Conservation (phyloP, 2,797 vertebrate genomes). For the Lerista edwardsae region DNA sequence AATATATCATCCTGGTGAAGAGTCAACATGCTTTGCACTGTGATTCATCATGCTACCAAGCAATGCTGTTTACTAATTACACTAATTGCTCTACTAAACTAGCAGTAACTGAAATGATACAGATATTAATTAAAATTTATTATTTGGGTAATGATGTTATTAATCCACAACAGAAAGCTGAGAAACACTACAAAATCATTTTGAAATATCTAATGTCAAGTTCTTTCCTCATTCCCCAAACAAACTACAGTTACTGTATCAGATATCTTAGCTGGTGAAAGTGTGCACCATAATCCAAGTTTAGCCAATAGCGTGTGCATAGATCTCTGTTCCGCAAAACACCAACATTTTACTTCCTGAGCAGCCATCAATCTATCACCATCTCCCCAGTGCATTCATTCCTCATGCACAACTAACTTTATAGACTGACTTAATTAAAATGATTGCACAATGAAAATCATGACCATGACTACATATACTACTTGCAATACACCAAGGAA, state of each 20-base stretch:
- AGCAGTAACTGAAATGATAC: conserved; percentile 73
- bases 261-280: conserved; percentile 10
- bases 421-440: conserved; percentile 76
- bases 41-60: conserved; percentile 77
- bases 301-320: conserved; percentile 42
- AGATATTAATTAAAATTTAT: conserved; percentile 78
- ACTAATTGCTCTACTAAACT: conserved; percentile 79
- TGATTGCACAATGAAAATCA: conserved; percentile 73
- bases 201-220: conserved; percentile 37
- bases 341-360: conserved; percentile 53
- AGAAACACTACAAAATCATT: conserved; percentile 52
- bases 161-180: conserved; percentile 63
- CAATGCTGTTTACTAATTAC: conserved; percentile 76
- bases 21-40: conserved; percentile 72
- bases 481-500: conserved; percentile 41
- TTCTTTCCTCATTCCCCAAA: conserved; percentile 19
- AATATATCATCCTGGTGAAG: conserved; percentile 76
- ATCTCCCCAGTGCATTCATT: conserved; percentile 61
- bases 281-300: conserved; percentile 39
- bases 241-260: background rate
- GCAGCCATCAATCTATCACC: conserved; percentile 64
- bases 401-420: conserved; percentile 77
- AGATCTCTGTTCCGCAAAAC: conserved; percentile 65
- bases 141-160: conserved; percentile 71
- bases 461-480: conserved; percentile 57